Conservation (phyloP, 2,888 invertebrate species). For the Ormyrus pomaceus region DNA sequence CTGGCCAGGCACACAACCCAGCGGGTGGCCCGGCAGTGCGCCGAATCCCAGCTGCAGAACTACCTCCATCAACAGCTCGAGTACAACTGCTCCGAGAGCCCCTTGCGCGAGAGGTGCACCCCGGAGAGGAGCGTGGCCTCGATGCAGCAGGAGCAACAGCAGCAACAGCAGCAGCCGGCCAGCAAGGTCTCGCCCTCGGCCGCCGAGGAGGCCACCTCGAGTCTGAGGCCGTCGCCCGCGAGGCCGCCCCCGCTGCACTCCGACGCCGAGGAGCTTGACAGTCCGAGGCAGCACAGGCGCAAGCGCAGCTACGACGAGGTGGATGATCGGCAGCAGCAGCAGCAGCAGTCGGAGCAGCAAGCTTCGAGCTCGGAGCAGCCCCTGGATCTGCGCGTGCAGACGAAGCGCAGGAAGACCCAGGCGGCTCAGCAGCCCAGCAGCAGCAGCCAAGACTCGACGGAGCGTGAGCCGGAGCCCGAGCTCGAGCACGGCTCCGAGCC, state of each 20-base stretch:
- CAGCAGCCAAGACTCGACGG: background rate
- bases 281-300: slow-evolving; percentile 14
- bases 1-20: background rate
- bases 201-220: slow-evolving; percentile 81
- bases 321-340: background rate
- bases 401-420: slow-evolving; percentile 63
- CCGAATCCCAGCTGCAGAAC: slow-evolving; percentile 71
- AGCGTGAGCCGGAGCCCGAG: background rate
- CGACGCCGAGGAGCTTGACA: slow-evolving; percentile 74
- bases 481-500: slow-evolving; percentile 11
- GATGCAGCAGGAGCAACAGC: slow-evolving; percentile 55
- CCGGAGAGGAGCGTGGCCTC: too few relatives aligned
- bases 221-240: slow-evolving; percentile 82
- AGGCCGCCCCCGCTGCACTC: slow-evolving; percentile 75
- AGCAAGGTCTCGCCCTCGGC: slow-evolving; percentile 82
- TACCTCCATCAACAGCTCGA: slow-evolving; percentile 61
- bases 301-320: background rate
- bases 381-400: slow-evolving; percentile 69
- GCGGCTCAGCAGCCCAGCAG: background rate
- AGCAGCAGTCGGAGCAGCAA: slow-evolving; percentile 5
- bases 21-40: background rate
- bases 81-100: slow-evolving; percentile 59
- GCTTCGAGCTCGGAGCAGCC: slow-evolving; percentile 65
- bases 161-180: slow-evolving; percentile 64
- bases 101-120: background rate